A percentile compares a stretch with the other conserved stretches of the same genome.
These are phyloP conservation scores for Vireo altiloquus DNA, from an alignment of 2,113 vertebrate species.

Conservation along the genomic window DNA sequence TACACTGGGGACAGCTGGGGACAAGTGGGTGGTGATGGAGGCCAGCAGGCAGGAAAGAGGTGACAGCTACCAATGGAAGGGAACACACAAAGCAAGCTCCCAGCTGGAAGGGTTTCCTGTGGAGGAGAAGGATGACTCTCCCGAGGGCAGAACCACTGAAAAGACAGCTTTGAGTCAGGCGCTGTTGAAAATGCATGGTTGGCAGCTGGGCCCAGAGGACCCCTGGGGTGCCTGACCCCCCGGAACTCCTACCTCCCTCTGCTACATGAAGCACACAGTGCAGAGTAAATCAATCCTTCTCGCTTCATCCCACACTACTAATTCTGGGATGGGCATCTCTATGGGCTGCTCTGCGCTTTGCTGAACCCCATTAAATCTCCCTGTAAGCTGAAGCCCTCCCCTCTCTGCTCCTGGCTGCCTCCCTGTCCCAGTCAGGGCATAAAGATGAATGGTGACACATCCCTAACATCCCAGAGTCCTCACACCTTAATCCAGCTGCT, in stretches of 20 bases:
- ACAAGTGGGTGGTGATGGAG: neutral
- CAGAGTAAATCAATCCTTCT: neutral
- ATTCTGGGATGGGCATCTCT: neutral
- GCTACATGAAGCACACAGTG: fast-evolving
- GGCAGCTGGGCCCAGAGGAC: neutral
- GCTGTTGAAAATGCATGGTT: neutral
- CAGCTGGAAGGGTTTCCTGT: neutral
- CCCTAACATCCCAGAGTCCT: neutral
- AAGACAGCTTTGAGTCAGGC: neutral
- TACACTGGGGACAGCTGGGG: neutral
- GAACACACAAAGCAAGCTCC: neutral
- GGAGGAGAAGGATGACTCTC: neutral
- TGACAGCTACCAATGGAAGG: neutral
- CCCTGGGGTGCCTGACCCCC: neutral
- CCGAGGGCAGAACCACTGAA: neutral
- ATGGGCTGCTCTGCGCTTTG: neutral
- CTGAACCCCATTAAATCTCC: neutral
- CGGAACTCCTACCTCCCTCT: neutral
- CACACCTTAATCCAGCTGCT: neutral
- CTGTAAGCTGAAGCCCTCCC: neutral
- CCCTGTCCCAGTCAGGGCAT: neutral
- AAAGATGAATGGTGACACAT: neutral
- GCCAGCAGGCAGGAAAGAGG: neutral
- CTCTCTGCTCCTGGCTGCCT: neutral
- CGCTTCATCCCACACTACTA: neutral